Conservation (phyloP, 92 coral and sea anemone genomes). For the Epizoanthus illoricatus region DNA sequence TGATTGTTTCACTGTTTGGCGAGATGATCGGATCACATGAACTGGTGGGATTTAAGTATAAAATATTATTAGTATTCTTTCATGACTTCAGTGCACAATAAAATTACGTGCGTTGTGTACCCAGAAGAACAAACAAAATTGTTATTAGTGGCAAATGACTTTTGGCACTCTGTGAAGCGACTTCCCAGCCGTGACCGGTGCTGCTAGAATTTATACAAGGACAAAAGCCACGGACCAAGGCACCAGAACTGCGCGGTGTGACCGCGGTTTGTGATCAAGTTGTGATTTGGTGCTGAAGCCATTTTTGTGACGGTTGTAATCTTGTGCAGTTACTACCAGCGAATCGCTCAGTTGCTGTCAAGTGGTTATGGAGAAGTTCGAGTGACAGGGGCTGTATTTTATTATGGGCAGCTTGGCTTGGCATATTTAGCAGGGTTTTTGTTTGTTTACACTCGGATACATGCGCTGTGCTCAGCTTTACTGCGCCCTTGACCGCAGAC, state of each 20-base stretch:
- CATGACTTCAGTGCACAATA: conserved; percentile 32
- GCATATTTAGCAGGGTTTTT: conserved; percentile 59
- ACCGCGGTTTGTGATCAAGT: not conserved
- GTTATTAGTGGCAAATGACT: conserved; percentile 32
- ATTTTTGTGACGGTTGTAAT: not conserved
- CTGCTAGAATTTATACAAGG: not conserved
- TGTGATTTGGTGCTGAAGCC: not conserved
- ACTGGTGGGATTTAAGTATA: too few relatives aligned
- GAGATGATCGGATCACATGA: too few relatives aligned
- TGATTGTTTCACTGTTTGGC: too few relatives aligned
- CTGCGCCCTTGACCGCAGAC: conserved; percentile 48
- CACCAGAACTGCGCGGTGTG: conserved; percentile 17
- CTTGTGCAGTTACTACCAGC: not conserved
- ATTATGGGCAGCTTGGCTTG: conserved; percentile 65
- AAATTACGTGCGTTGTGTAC: conserved; percentile 34
- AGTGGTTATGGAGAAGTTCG: conserved; percentile 34
- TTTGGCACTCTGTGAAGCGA: not conserved
- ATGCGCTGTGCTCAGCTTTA: conserved; percentile 80
- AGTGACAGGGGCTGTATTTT: conserved; percentile 46
- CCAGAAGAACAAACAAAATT: conserved; percentile 45
- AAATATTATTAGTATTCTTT: conserved; percentile 12
- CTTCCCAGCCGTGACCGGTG: not conserved
- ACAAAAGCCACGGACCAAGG: not conserved
- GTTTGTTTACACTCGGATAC: conserved; percentile 93
- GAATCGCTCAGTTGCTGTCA: not conserved